phyloP scores from a whole-genome alignment of 2,888 invertebrate species.

The Drosophila siamana region DNA sequence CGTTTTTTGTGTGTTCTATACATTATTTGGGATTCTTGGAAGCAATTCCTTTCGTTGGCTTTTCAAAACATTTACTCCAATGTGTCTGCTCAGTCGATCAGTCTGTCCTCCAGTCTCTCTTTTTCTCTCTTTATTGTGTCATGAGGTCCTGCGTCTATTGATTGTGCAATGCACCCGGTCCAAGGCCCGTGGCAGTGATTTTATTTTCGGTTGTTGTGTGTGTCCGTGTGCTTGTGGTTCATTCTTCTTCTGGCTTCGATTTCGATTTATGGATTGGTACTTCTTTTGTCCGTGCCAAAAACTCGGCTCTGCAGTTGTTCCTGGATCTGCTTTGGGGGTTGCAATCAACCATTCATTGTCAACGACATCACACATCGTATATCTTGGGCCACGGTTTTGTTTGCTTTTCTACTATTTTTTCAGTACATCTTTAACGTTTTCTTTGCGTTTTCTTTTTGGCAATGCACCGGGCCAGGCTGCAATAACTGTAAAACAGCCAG shows the following conservation, averaged over 20 bases:
- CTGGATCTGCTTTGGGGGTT: constrained; percentile 50
- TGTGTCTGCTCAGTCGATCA: constrained; percentile 57
- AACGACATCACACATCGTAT: constrained; percentile 84
- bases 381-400: constrained; percentile 63
- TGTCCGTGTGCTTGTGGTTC: constrained; percentile 19
- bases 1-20: not conserved
- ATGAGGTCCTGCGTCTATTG: constrained; percentile 66
- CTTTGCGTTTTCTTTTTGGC: constrained; percentile 42
- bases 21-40: constrained; percentile 70
- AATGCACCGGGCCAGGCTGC: constrained; percentile 56
- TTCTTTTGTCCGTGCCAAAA: constrained; percentile 71
- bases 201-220: constrained; percentile 38
- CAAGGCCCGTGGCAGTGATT: constrained; percentile 84
- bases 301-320: constrained; percentile 49
- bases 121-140: constrained; percentile 64
- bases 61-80: constrained; percentile 83
- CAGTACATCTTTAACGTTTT: constrained; percentile 17
- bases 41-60: constrained; percentile 84
- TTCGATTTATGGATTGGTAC: constrained; percentile 74
- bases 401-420: constrained; percentile 59
- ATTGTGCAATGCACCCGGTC: constrained; percentile 80
- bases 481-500: not conserved
- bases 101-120: constrained; percentile 18
- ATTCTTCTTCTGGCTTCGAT: constrained; percentile 46
- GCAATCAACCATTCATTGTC: constrained; percentile 81